phyloP scores from a whole-genome alignment of 2,113 vertebrate genomes.

The Laticauda colubrina region DNA sequence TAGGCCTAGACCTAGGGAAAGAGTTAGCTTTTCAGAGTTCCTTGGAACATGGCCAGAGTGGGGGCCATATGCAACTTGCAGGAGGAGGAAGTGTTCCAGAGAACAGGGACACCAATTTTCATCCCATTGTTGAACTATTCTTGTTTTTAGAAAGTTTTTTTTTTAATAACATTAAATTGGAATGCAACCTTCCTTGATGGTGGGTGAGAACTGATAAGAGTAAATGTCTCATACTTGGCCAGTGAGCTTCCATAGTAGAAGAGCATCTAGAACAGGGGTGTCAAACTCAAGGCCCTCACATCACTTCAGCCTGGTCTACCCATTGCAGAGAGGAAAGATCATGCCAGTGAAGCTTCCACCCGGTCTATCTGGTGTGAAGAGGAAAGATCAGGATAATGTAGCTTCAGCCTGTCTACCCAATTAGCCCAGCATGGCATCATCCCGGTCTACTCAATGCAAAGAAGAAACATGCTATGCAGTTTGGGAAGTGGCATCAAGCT shows the following conservation, averaged over 20 bases:
- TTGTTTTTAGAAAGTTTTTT: neutral
- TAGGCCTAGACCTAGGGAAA: neutral
- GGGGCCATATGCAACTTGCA: neutral
- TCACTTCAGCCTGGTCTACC: too few relatives aligned
- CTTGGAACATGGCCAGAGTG: neutral
- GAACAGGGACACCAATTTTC: neutral
- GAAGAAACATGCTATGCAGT: too few relatives aligned
- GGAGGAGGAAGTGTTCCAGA: neutral
- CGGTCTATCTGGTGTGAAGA: too few relatives aligned
- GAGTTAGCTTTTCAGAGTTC: neutral
- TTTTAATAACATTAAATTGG: neutral
- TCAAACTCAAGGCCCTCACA: too few relatives aligned
- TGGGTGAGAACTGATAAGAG: neutral
- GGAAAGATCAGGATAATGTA: too few relatives aligned
- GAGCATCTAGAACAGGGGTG: neutral
- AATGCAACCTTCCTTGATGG: neutral
- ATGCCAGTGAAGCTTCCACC: too few relatives aligned
- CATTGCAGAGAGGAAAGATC: too few relatives aligned
- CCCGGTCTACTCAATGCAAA: too few relatives aligned
- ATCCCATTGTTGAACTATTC: neutral
- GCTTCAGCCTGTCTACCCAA: too few relatives aligned
- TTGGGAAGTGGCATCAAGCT: too few relatives aligned
- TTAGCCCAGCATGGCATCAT: too few relatives aligned
- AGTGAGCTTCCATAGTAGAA: neutral
- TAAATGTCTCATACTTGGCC: neutral